Base-by-base conservation (phyloP, 2,113 vertebrate genomes). In the Pelobates fuscus region DNA sequence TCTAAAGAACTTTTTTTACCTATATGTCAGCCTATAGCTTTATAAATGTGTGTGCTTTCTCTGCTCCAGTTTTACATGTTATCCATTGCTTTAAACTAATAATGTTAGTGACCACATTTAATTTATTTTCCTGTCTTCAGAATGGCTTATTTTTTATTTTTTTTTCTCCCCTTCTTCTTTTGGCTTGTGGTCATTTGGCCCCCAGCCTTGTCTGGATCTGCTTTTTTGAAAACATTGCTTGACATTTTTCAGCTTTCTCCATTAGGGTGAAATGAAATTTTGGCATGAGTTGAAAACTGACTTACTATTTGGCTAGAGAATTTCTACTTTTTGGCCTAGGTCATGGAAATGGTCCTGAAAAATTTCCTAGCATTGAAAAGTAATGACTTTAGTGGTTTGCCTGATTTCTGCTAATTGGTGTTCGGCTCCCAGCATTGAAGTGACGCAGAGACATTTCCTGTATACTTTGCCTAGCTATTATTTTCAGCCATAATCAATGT, bases 201-300 rank as follows among this genome's bases (percentile, higher is more conserved):
- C 52, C 17, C 21, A 24, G 55, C 55, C 65, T 52, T 20, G 57
- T 61, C 64, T 77, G 20, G 55, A 68, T 68, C 61, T 74, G 49
- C 57, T 68, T 68, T 58, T n/a, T 49, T 77, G 7, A 77, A 77
- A 77, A 67, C 55, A 25, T 49, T 61, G 27, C 73, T 52, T 77
- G 73, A 77, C 73, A 67, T 77, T 68, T n/a, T 77, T 68, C 26
- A 61, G 73, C 23, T 77, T 67, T 77, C 57, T 54, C 65, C 73
- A 61, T 68, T 61, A 68, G 57, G n/a, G 41, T 49, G 54, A 75
- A 30, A 60, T 26, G 10, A 68, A 41, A 37, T 60, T 37, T 29
- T 67, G 73, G 73, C 65, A 77, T 37, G 25, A 60, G 17, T 60
- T 46, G 60, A 67, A 55, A 52, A 55, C 54, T 49, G 64, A 49